phyloP scores from a whole-genome alignment of 2,113 vertebrate genomes.

The Paramisgurnus dabryanus region DNA sequence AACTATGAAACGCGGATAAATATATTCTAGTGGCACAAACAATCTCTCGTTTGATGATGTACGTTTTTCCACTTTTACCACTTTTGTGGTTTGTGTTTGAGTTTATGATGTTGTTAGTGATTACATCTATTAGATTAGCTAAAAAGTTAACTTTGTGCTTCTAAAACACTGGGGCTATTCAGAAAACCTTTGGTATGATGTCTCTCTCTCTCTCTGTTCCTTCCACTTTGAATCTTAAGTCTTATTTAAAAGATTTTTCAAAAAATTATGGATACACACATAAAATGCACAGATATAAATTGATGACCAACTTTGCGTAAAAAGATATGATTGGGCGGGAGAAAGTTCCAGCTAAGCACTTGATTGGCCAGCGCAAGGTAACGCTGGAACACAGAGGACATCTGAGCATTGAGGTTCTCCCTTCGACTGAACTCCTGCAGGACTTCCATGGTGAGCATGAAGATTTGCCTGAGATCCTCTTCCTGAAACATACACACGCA shows the following conservation, averaged over 20 bases:
- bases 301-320: slow-evolving; percentile 18
- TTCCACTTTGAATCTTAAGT: no score
- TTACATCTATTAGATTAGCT: no score
- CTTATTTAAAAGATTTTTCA: no score
- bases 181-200: no score
- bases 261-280: background rate
- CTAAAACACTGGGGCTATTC: no score
- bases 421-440: slow-evolving; percentile 95
- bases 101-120: no score
- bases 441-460: slow-evolving; percentile 94
- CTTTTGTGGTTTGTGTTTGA: no score
- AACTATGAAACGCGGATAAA: background rate
- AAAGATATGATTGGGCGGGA: slow-evolving; percentile 99
- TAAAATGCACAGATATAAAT: background rate
- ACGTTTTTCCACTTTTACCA: no score
- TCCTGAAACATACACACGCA: slow-evolving; percentile 74
- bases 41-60: no score
- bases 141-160: no score
- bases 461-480: slow-evolving; percentile 93
- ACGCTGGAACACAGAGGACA: slow-evolving; percentile 98
- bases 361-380: slow-evolving; percentile 97
- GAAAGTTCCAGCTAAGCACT: slow-evolving; percentile 98
- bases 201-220: no score
- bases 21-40: background rate
- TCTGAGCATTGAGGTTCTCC: slow-evolving; percentile 93